A percentile compares a stretch with the other conserved stretches of the same genome.
Conservation (phyloP, 2,888 invertebrate species). For the Himalopsyche tibetana region DNA sequence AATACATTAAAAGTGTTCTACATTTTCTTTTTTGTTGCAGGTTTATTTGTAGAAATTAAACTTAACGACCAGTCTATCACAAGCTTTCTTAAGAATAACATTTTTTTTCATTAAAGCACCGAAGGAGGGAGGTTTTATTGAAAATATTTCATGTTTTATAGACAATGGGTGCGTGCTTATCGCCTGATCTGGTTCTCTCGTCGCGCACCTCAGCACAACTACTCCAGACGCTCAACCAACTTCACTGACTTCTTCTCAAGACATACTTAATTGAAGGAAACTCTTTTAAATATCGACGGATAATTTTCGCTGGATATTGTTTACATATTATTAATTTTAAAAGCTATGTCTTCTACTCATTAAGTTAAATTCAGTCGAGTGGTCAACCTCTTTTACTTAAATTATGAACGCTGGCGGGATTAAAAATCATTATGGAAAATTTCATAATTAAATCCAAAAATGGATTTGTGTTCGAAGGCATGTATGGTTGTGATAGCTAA, state of each 20-base stretch:
- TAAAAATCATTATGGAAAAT: no score
- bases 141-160: conserved; percentile 34
- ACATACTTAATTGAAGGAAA: conserved; percentile 19
- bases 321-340: background rate
- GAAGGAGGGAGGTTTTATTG: background rate
- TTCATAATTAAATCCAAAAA: no score
- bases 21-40: no score
- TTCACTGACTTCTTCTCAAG: conserved; percentile 8
- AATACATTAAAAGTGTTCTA: no score
- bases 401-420: no score
- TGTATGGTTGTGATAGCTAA: no score
- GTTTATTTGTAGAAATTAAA: conserved; percentile 22
- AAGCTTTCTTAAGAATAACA: background rate
- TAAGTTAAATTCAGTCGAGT: no score
- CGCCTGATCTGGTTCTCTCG: background rate
- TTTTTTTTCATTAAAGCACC: background rate
- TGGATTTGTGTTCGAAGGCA: no score
- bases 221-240: background rate
- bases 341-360: no score
- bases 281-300: background rate
- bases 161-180: conserved; percentile 26
- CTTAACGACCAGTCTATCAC: conserved; percentile 24
- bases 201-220: background rate
- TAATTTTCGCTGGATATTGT: background rate
- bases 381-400: no score